A percentile compares a stretch with the other conserved stretches of the same genome.
Conservation (phyloP, 2,113 vertebrate species). For the Eulemur macaco region DNA sequence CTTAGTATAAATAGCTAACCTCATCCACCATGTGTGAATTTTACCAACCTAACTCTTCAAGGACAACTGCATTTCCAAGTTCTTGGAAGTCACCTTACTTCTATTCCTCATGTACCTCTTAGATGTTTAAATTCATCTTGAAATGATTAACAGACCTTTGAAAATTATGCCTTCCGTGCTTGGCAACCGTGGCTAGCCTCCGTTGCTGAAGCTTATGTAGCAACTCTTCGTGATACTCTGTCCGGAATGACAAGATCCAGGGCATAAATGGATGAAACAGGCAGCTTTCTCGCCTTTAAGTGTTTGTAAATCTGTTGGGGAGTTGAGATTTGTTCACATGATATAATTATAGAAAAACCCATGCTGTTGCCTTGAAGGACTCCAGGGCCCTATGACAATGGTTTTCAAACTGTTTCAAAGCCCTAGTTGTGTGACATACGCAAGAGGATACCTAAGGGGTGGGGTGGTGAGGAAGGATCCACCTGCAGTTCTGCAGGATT, state of each 20-base stretch:
- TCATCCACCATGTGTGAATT: background rate
- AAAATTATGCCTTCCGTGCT: background rate
- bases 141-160: slow-evolving; percentile 29
- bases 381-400: background rate
- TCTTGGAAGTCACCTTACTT: slow-evolving; percentile 39
- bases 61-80: background rate
- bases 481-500: background rate
- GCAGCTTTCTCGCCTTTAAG: background rate
- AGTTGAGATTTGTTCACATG: background rate
- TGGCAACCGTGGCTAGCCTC: background rate
- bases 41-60: background rate
- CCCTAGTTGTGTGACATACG: background rate
- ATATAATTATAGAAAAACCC: background rate
- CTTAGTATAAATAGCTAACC: background rate
- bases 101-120: background rate
- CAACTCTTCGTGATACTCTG: background rate
- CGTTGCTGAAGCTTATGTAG: background rate
- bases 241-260: background rate
- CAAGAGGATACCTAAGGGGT: background rate
- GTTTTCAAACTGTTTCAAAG: slow-evolving; percentile 28
- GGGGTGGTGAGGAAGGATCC: background rate
- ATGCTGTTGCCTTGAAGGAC: background rate
- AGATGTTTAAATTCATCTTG: slow-evolving; percentile 1
- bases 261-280: background rate
- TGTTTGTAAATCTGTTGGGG: background rate